Base-by-base conservation (phyloP, 2,797 vertebrate genomes). In the Denticeps clupeoides region DNA sequence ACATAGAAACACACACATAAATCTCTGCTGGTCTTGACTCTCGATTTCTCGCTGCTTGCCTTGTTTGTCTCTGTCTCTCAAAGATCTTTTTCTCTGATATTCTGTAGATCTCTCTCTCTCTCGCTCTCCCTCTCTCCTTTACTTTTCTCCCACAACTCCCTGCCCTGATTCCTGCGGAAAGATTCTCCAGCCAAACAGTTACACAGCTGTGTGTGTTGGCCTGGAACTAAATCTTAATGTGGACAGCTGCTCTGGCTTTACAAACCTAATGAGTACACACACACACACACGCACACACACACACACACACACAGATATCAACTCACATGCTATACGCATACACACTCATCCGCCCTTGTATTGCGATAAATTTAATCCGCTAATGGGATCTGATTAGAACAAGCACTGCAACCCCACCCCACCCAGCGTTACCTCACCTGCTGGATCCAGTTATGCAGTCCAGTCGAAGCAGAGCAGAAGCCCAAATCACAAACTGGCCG, bases 141-240 rank as follows among this genome's bases (percentile, higher is more conserved):
- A 47, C 27, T 24, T 44, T 23, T 19, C 21, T 4, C 7, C 29
- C 45, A 45, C 4, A n/a, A 24, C 12, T 8, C 10, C n/a, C n/a
- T 10, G 15, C 33, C 16, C 33, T 13, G 15, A 7, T 10, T 5
- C 41, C 32, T 21, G 44, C 22, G 41, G 19, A 37, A 37, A 37
- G 33, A 33, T 37, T 16, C 15, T 18, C 7, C 33, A 37, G 33
- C 33, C 33, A 33, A 37, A 55, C 55, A 33, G 50, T 56, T 52
- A 46, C 49, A 50, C 56, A 59, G 60, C 60, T 62, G 60, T 63
- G 60, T 58, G 49, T 49, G 56, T 52, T 55, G 52, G 49, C 41
- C 45, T 56, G 56, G 41, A 55, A 59, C 48, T 58, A 45, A 52
- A 24, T 52, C 49, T 28, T 55, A 52, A 55, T 48, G 52, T 28